A percentile compares a stretch with the other conserved stretches of the same genome.
These are phyloP conservation scores for Calcarius ornatus DNA, from an alignment of 2,113 vertebrate genomes.

Conservation along the genomic window DNA sequence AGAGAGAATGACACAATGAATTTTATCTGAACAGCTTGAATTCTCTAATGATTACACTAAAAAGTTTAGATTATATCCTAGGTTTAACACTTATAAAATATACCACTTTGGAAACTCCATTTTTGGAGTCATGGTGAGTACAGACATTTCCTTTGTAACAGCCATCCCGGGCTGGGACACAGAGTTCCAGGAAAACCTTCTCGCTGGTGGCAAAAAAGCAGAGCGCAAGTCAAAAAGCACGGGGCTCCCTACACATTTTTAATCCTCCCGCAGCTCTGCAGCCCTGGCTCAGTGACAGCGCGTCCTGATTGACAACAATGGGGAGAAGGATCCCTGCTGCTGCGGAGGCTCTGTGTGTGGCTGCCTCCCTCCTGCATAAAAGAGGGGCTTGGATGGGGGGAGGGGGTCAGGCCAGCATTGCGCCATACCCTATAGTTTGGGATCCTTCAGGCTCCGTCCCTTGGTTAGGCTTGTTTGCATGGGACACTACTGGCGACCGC, in stretches of 20 bases:
- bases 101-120: background rate
- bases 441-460: background rate
- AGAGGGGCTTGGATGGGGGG: background rate
- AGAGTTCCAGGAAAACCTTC: conserved; percentile 25
- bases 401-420: background rate
- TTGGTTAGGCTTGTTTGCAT: background rate
- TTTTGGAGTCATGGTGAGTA: background rate
- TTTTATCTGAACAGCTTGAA: background rate
- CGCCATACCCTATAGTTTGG: conserved; percentile 5
- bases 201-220: background rate
- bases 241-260: background rate
- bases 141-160: background rate
- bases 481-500: background rate
- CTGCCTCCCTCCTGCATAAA: background rate
- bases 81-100: background rate
- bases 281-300: background rate
- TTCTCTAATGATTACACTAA: background rate
- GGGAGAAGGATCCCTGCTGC: background rate
- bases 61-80: background rate
- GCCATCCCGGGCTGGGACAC: background rate
- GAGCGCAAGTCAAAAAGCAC: background rate
- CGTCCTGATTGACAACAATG: background rate
- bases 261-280: background rate
- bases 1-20: background rate
- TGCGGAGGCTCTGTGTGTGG: conserved; percentile 23